A percentile compares a stretch with the other conserved stretches of the same genome.
Evolutionary conservation across 2,888 invertebrate genomes (phyloP).

Genomic region (Pseudeuparius sepicola): DNA sequence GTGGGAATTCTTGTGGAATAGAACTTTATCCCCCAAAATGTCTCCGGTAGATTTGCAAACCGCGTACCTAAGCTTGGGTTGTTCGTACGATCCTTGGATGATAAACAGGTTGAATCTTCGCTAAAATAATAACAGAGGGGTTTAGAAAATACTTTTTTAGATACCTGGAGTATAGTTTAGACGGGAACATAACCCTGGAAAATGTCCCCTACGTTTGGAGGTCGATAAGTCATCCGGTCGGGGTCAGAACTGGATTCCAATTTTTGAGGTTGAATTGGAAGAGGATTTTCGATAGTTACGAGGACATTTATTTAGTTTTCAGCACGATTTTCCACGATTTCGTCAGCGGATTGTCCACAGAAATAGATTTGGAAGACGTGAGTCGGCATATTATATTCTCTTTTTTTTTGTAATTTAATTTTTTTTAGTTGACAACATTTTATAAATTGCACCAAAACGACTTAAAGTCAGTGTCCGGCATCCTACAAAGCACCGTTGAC

Average conservation of each 20-base stretch:
- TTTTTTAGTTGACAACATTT: constrained; percentile 34
- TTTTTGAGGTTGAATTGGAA: constrained; percentile 36
- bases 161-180: constrained; percentile 33
- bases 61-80: constrained; percentile 43
- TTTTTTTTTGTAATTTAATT: constrained; percentile 9
- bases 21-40: constrained; percentile 49
- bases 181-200: constrained; percentile 33
- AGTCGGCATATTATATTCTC: too few species aligned
- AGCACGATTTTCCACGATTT: constrained; percentile 35
- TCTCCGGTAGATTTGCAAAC: constrained; percentile 44
- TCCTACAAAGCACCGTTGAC: constrained; percentile 34
- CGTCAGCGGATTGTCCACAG: constrained; percentile 33
- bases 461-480: constrained; percentile 30
- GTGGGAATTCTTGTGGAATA: constrained; percentile 60
- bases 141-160: constrained; percentile 24
- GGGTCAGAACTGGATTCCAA: constrained; percentile 33
- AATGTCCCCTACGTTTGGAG: constrained; percentile 36
- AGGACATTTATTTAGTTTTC: constrained; percentile 32
- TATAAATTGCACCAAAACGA: constrained; percentile 33
- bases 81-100: constrained; percentile 43
- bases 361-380: constrained; percentile 37
- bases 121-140: not conserved
- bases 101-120: constrained; percentile 39
- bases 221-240: constrained; percentile 34
- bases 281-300: constrained; percentile 31